Evolutionary conservation across 2,888 invertebrate genomes (phyloP).

Genomic region (Brenthis daphne): DNA sequence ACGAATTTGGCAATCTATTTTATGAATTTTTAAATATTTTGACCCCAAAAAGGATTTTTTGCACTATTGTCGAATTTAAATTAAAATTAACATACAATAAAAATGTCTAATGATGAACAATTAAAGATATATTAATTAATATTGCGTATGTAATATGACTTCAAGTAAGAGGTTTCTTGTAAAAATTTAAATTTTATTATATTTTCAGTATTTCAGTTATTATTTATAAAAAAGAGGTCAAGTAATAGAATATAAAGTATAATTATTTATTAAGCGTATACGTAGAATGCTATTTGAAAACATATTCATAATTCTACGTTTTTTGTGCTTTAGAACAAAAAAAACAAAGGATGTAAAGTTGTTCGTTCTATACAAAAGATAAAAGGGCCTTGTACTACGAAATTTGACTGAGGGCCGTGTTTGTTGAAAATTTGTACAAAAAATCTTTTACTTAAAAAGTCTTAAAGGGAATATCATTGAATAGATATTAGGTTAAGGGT

Average conservation of each 20-base stretch:
- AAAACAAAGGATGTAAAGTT: conserved; percentile 38
- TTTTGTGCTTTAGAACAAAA: conserved; percentile 32
- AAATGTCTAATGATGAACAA: no score
- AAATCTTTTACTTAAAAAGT: conserved; percentile 21
- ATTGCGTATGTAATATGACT: no score
- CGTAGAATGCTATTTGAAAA: conserved; percentile 22
- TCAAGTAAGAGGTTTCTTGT: no score
- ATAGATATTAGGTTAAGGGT: conserved; percentile 18
- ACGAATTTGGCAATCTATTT: no score
- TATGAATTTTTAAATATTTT: no score
- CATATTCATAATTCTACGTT: conserved; percentile 22
- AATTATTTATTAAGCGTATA: background rate
- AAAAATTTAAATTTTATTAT: no score
- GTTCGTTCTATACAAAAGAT: conserved; percentile 39
- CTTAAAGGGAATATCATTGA: conserved; percentile 19
- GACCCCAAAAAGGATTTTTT: no score
- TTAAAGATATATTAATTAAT: no score
- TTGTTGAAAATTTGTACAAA: conserved; percentile 24
- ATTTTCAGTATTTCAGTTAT: no score
- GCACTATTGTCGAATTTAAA: no score
- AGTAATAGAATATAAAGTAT: background rate
- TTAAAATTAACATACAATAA: no score
- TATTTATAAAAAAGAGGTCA: background rate
- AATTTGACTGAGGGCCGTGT: conserved; percentile 33
- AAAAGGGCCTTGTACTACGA: conserved; percentile 34